phyloP scores from a whole-genome alignment of 2,888 invertebrate genomes.

The Pharmacophagus antenor region DNA sequence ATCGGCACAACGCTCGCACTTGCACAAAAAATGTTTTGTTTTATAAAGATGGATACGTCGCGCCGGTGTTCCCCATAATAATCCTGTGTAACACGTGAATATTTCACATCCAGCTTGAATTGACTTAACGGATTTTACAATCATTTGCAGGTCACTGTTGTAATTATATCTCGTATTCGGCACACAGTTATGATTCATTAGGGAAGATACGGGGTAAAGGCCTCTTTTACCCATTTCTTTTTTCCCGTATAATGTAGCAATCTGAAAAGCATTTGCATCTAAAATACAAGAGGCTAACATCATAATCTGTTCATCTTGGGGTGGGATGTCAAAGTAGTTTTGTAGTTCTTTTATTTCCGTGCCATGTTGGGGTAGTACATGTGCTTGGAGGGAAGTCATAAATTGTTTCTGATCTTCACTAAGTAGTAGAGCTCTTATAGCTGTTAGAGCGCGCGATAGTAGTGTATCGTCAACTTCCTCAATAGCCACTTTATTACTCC shows the following conservation, averaged over 20 bases:
- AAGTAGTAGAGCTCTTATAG: conserved; percentile 64
- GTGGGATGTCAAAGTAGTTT: conserved; percentile 68
- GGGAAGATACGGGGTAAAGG: conserved; percentile 83
- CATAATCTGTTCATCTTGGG: conserved; percentile 81
- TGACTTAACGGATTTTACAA: conserved; percentile 79
- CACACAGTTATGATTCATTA: conserved; percentile 86
- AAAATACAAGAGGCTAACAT: conserved; percentile 80
- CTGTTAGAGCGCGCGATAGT: conserved; percentile 61
- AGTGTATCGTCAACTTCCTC: conserved; percentile 60
- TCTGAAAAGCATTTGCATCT: conserved; percentile 86
- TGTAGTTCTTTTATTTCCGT: conserved; percentile 80
- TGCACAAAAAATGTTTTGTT: conserved; percentile 86
- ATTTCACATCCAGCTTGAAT: conserved; percentile 83
- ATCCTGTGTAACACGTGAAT: conserved; percentile 83
- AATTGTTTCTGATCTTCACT: conserved; percentile 73
- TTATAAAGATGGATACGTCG: conserved; percentile 81
- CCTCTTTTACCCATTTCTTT: conserved; percentile 81
- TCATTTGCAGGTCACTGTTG: conserved; percentile 79
- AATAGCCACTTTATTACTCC: conserved; percentile 75
- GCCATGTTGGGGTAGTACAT: conserved; percentile 77
- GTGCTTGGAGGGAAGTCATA: conserved; percentile 75
- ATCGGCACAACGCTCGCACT: conserved; percentile 84
- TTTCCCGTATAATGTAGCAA: conserved; percentile 65
- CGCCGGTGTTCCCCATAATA: conserved; percentile 85
- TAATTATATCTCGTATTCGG: conserved; percentile 85